Base-by-base conservation (phyloP, 2,113 vertebrate species). In the Sorex araneus region DNA sequence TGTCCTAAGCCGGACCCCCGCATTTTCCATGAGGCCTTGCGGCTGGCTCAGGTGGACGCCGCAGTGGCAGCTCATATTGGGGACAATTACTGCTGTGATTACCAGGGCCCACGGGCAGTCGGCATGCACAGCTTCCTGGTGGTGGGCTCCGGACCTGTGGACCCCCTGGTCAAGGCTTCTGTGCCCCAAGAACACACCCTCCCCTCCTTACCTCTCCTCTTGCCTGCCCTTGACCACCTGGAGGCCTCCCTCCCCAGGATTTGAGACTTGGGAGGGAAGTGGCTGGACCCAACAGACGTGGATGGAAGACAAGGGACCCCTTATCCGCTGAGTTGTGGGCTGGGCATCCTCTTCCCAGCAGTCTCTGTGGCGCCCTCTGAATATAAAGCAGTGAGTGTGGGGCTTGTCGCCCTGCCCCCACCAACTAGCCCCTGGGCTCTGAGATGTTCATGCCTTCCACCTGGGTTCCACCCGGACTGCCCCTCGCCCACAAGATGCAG, bases 111-210 rank as follows among this genome's bases (percentile, higher is more conserved):
- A 4, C 97, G 97, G 0, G 98, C 98, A 0, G 92, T 97, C 19
- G 99, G 99, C 66, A 99, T 99, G 97, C 98, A 97, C 4, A 96
- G 98, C 90, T 98, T 98, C 91, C 98, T 99, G 36, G 96, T 99
- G 25, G 95, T 95, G 89, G 74, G 97, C 0, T 60, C 89, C 0
- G 27, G 75, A 50, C 87, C 73, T 1, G 45, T 45, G 1, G 2
- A 87, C 2, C 27, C 84, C 15, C 45, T 1, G 0, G 79, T 92
- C 81, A 90, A 47, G 0, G 69, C 87, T 28, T 91, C 94, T 77
- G 69, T 98, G n/a, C 98, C 98, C 4, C 13, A 95, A 0, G 96
- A 96, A 34, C 97, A 98, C 16, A 0, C 98, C 57, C 97, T 98
- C 21, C 96, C 97, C 74, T 97, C 97, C 0, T 95, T 98, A 2